Evolutionary conservation across 2,797 vertebrate species (phyloP).

Genomic region (Rallus crepitans): DNA sequence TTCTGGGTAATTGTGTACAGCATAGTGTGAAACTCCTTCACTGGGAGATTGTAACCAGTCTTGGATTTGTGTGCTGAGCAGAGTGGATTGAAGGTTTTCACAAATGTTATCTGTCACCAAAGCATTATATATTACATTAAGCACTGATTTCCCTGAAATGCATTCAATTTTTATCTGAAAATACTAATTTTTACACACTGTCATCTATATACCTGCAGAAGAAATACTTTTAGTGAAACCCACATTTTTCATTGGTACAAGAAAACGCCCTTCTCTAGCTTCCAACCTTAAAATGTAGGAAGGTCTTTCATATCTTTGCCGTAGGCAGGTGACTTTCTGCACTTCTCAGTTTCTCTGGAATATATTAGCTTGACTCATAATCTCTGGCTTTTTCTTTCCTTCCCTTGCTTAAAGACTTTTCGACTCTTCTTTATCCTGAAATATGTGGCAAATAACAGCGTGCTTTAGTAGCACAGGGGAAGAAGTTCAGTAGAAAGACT

Average conservation of each 20-base stretch:
- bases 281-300: background rate
- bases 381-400: background rate
- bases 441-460: background rate
- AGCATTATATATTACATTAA: background rate
- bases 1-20: background rate
- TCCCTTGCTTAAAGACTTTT: background rate
- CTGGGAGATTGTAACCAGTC: background rate
- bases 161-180: background rate
- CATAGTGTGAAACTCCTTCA: accelerated
- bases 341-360: background rate
- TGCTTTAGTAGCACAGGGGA: background rate
- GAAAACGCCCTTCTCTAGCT: background rate
- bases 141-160: background rate
- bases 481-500: background rate
- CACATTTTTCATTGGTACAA: background rate
- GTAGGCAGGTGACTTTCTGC: background rate
- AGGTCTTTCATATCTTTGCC: background rate
- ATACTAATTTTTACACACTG: background rate
- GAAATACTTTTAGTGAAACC: background rate
- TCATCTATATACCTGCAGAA: background rate
- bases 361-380: background rate
- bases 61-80: background rate
- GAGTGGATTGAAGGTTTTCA: background rate
- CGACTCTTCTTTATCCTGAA: background rate
- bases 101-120: background rate